phyloP scores from a whole-genome alignment of 2,113 vertebrate species.

The Antechinus flavipes region DNA sequence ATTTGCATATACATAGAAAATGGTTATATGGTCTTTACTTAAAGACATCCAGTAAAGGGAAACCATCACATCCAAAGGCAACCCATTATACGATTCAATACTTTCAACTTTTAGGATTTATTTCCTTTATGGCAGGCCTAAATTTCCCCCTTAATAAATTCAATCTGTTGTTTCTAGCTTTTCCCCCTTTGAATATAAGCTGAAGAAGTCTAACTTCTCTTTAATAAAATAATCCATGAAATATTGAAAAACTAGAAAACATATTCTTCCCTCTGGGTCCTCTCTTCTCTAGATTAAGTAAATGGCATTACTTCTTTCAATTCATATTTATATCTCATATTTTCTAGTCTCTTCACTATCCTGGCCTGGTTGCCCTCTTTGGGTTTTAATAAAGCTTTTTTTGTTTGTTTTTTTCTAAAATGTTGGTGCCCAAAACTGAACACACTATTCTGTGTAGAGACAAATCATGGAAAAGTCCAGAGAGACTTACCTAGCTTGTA shows the following conservation, averaged over 20 bases:
- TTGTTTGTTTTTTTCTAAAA: background rate
- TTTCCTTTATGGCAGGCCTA: background rate
- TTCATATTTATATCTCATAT: background rate
- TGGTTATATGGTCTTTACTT: background rate
- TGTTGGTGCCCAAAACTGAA: background rate
- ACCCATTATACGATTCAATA: background rate
- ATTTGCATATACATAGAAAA: background rate
- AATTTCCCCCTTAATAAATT: background rate
- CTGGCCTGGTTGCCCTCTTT: background rate
- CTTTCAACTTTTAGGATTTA: background rate
- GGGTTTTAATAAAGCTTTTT: background rate
- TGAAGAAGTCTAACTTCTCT: background rate
- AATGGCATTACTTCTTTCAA: background rate
- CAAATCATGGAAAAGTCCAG: fast-evolving
- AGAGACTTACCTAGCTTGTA: background rate
- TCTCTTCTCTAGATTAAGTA: background rate
- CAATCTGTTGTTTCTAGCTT: background rate
- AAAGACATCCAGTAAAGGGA: background rate
- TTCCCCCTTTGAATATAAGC: background rate
- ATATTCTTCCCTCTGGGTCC: background rate
- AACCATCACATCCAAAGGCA: background rate
- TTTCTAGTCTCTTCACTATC: background rate
- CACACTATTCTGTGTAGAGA: background rate
- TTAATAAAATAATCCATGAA: background rate
- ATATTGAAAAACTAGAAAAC: background rate